These are phyloP conservation scores for Apaloderma vittatum DNA, from an alignment of 2,113 vertebrate species.

Conservation along the genomic window DNA sequence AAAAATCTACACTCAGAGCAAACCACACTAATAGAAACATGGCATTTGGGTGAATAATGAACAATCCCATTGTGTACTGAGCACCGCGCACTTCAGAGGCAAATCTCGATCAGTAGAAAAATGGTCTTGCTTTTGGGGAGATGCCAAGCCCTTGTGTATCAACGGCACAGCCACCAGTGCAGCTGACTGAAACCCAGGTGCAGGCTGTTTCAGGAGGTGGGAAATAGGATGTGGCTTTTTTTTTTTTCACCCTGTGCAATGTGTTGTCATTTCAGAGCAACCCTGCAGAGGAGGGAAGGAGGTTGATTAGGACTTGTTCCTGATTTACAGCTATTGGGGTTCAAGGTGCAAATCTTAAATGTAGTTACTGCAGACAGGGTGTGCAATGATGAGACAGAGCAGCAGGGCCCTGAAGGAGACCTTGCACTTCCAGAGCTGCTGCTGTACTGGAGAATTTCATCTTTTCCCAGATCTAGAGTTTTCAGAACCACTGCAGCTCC, in stretches of 20 bases:
- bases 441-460: neutral
- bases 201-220: neutral
- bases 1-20: neutral
- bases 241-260: neutral
- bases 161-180: rapidly evolving
- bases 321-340: neutral
- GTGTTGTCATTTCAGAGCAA: neutral
- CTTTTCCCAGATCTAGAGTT: neutral
- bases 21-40: neutral
- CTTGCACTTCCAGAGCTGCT: neutral
- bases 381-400: neutral
- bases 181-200: neutral
- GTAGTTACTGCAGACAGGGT: neutral
- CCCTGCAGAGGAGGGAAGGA: neutral
- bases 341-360: neutral
- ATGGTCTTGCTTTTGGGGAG: neutral
- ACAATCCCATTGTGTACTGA: neutral
- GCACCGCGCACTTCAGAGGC: neutral
- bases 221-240: neutral
- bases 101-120: neutral
- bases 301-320: neutral
- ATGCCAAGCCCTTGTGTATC: neutral
- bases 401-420: neutral
- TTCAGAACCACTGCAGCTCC: neutral
- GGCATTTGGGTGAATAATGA: neutral